Conservation (phyloP, 1,140 invertebrate genomes). For the Babylonia areolata region DNA sequence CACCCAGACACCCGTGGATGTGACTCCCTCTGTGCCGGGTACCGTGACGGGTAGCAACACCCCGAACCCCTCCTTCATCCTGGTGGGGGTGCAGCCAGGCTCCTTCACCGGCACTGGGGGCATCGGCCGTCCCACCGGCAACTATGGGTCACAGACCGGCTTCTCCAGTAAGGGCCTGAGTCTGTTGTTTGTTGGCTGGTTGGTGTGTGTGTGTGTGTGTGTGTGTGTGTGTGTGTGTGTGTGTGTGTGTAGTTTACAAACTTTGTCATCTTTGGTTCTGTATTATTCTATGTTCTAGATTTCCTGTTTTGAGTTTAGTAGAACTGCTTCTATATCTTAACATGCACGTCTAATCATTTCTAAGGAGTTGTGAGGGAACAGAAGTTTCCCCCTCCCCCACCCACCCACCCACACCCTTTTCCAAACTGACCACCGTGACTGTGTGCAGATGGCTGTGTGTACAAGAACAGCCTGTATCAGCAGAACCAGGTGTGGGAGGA, state of each 20-base stretch:
- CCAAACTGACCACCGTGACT: not conserved
- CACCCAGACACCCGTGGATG: constrained; percentile 20
- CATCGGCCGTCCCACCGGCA: constrained; percentile 29
- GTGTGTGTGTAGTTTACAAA: constrained; percentile 3
- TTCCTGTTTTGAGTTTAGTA: too few relatives aligned
- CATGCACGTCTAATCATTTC: too few relatives aligned
- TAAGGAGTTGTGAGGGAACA: too few relatives aligned
- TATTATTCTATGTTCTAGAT: too few relatives aligned
- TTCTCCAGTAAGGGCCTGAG: constrained; percentile 34
- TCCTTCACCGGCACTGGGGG: constrained; percentile 44
- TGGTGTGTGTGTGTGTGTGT: not conserved
- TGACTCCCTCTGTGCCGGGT: constrained; percentile 19
- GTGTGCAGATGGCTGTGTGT: constrained; percentile 35
- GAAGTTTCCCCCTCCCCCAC: too few relatives aligned
- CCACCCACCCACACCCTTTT: too few relatives aligned
- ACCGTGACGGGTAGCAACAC: constrained; percentile 29
- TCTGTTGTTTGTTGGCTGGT: not conserved
- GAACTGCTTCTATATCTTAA: too few relatives aligned
- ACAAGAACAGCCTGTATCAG: constrained; percentile 28
- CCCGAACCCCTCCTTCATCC: constrained; percentile 10
- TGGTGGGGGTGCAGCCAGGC: constrained; percentile 33
- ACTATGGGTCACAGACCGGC: constrained; percentile 39
- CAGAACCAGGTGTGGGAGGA: constrained; percentile 35
- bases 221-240: constrained; percentile 11
- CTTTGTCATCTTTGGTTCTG: too few relatives aligned